Conservation (phyloP, 2,888 invertebrate species). For the Cephus runcator region DNA sequence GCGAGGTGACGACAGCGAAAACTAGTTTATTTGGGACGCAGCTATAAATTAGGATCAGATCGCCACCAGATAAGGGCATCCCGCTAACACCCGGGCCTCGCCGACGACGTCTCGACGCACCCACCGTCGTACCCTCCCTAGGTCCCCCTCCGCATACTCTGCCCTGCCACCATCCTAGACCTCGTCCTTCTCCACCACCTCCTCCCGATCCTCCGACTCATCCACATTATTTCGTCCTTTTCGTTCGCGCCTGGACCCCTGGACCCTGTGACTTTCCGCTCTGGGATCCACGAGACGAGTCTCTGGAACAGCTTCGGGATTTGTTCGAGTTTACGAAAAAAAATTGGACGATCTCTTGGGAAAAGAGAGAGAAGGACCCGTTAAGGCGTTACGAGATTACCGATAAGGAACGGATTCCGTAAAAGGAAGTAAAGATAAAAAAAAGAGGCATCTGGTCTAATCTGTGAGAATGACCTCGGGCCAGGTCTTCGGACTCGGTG, state of each 20-base stretch:
- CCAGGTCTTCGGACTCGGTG: neutral
- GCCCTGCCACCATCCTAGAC: slow-evolving; percentile 19
- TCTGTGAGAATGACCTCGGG: neutral
- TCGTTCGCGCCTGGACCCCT: slow-evolving; percentile 26
- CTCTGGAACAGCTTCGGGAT: neutral
- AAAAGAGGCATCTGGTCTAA: neutral
- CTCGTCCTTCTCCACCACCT: slow-evolving; percentile 15
- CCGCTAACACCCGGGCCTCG: slow-evolving; percentile 63
- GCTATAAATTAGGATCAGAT: slow-evolving; percentile 66
- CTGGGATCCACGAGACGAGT: neutral
- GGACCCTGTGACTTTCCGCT: neutral
- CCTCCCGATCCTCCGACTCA: slow-evolving; percentile 16
- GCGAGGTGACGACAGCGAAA: slow-evolving; percentile 65
- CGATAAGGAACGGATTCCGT: neutral
- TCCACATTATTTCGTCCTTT: slow-evolving; percentile 24
- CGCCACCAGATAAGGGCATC: slow-evolving; percentile 64
- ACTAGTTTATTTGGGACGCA: slow-evolving; percentile 66
- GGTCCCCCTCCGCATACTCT: slow-evolving; percentile 6
- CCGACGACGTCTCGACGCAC: slow-evolving; percentile 50
- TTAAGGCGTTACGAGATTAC: neutral
- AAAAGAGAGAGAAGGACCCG: neutral
- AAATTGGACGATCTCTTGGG: neutral
- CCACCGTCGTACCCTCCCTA: slow-evolving; percentile 1
- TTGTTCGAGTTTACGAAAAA: neutral
- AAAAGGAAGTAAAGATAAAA: neutral